Percentiles rank a stretch among this genome's conserved stretches.
Evolutionary conservation across 2,888 invertebrate species (phyloP).

Genomic region (Exephanes ischioxanthus): DNA sequence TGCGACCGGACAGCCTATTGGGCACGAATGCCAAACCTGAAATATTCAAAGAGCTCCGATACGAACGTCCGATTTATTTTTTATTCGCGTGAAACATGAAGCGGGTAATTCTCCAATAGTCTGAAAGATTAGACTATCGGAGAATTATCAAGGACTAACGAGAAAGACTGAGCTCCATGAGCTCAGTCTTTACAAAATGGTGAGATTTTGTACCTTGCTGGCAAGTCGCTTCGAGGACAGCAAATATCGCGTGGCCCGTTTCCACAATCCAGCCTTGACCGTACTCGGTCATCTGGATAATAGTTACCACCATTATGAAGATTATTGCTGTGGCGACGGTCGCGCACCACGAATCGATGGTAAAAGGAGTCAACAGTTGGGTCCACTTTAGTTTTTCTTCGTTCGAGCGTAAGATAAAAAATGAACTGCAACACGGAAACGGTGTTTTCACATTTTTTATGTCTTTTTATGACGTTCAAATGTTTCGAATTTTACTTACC

Average conservation of each 20-base stretch:
- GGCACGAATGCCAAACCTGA: conserved; percentile 78
- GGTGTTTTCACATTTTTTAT: neutral
- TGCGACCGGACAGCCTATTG: conserved; percentile 73
- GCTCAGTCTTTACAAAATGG: too few relatives aligned
- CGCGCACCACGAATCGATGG: conserved; percentile 59
- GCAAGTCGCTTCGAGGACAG: conserved; percentile 49
- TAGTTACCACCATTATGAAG: conserved; percentile 27
- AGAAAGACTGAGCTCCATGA: too few relatives aligned
- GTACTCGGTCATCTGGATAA: conserved; percentile 58
- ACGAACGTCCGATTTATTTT: too few relatives aligned
- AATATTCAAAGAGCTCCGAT: conserved; percentile 10
- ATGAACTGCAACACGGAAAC: conserved; percentile 37
- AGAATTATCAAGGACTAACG: too few relatives aligned
- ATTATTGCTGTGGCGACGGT: conserved; percentile 16
- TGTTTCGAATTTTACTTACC: conserved; percentile 23
- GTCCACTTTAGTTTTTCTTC: conserved; percentile 51
- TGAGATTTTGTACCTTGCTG: conserved; percentile 51
- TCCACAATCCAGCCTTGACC: conserved; percentile 54
- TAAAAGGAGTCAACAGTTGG: conserved; percentile 54
- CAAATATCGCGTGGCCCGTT: conserved; percentile 58
- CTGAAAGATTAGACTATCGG: too few relatives aligned
- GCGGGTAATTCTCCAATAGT: too few relatives aligned
- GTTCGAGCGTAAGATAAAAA: conserved; percentile 58
- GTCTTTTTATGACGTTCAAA: neutral
- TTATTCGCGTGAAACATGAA: too few relatives aligned